Conservation (phyloP, 2,113 vertebrate genomes). For the Athene cunicularia region DNA sequence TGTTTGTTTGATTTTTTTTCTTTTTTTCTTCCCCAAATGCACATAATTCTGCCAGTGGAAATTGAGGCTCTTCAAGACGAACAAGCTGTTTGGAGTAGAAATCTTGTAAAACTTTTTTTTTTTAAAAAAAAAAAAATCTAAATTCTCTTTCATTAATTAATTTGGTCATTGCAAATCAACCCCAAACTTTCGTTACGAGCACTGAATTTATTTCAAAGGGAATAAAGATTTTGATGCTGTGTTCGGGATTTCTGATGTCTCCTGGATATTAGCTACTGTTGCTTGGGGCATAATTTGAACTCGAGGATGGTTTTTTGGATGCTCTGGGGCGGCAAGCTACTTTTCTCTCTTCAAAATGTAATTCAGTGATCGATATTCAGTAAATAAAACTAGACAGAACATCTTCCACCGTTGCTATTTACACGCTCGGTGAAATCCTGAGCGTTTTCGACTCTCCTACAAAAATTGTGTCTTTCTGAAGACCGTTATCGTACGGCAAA, state of each 20-base stretch:
- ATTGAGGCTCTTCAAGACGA: not conserved
- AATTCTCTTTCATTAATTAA: not conserved
- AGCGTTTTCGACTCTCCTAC: not conserved
- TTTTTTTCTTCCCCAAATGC: not conserved
- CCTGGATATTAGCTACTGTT: too few relatives aligned
- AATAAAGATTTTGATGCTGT: not conserved
- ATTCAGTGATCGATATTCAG: not conserved
- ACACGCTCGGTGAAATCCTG: not conserved
- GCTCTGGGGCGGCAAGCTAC: not conserved
- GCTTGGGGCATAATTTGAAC: not conserved
- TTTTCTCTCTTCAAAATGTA: not conserved
- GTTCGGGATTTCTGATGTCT: fast-evolving
- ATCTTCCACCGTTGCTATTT: not conserved
- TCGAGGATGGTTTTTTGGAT: not conserved
- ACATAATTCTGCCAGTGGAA: not conserved
- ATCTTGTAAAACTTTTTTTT: not conserved
- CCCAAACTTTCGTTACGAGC: not conserved
- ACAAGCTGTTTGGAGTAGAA: not conserved
- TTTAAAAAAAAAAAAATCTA: not conserved
- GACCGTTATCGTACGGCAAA: fast-evolving
- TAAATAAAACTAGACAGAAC: not conserved
- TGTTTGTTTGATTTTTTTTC: too few relatives aligned
- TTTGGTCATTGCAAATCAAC: not conserved
- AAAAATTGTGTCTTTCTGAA: not conserved
- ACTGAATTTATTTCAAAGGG: not conserved